phyloP scores from a whole-genome alignment of 2,888 invertebrate species.

The Dorcus hopei region DNA sequence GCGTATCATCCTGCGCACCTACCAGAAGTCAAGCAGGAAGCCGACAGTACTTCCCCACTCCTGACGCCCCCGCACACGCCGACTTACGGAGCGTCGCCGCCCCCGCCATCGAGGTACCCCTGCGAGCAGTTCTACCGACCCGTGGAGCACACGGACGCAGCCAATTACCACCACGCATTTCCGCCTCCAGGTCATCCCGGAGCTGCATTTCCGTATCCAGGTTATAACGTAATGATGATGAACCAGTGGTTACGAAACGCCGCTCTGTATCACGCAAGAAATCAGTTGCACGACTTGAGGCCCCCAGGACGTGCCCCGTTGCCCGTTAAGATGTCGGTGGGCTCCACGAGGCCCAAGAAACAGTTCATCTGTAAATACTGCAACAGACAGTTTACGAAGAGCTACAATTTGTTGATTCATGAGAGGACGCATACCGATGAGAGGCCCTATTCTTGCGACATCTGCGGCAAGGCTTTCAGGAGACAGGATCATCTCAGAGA shows the following conservation, averaged over 20 bases:
- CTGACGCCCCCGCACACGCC: slow-evolving; percentile 74
- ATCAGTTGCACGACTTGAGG: slow-evolving; percentile 34
- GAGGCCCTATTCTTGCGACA: slow-evolving; percentile 92
- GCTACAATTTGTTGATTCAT: slow-evolving; percentile 95
- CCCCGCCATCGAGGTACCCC: slow-evolving; percentile 33
- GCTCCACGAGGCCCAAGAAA: slow-evolving; percentile 63
- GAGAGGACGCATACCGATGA: slow-evolving; percentile 97
- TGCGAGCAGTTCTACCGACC: slow-evolving; percentile 18
- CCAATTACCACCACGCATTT: slow-evolving; percentile 43
- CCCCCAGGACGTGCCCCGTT: slow-evolving; percentile 49
- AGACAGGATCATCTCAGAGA: slow-evolving; percentile 91
- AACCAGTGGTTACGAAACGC: slow-evolving; percentile 75
- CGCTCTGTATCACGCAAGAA: slow-evolving; percentile 59
- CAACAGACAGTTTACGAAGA: slow-evolving; percentile 95
- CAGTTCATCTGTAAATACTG: slow-evolving; percentile 98
- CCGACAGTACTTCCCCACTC: slow-evolving; percentile 51
- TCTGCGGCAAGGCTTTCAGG: slow-evolving; percentile 93
- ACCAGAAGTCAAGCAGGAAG: slow-evolving; percentile 43
- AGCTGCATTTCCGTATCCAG: slow-evolving; percentile 43
- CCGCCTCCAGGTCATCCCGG: slow-evolving; percentile 47
- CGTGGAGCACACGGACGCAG: slow-evolving; percentile 36
- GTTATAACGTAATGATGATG: slow-evolving; percentile 58
- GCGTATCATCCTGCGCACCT: slow-evolving; percentile 14
- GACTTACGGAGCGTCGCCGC: slow-evolving; percentile 52
- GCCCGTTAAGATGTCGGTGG: slow-evolving; percentile 50